Base-by-base conservation (phyloP, 2,113 vertebrate genomes). In the Bujurquina vittata region DNA sequence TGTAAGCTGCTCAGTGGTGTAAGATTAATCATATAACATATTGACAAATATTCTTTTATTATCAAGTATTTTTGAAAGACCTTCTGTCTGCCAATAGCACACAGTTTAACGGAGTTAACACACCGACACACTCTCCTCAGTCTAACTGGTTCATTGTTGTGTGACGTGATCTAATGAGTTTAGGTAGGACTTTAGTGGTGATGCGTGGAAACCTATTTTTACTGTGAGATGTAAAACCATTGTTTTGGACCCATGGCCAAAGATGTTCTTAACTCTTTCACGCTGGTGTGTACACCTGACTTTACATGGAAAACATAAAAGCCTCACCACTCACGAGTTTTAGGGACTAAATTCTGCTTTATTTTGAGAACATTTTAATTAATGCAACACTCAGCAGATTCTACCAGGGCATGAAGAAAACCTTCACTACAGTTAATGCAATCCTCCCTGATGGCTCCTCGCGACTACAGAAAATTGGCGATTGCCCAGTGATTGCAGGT, bases 401-500 rank as follows among this genome's bases (percentile, higher is more conserved):
- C 35, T 1, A 0, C 62, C 1, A 43, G 62, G 4, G 14, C 23
- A 67, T 0, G 0, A 15, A 26, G 63, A 67, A 18, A 46, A 49
- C 15, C 22, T 49, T 49, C 29, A 67, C 22, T 46, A 26, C 43
- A 67, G 0, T 18, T 4, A 67, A 6, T 67, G 22, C 63, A 49
- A 18, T 29, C 15, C 14, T 49, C 29, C 40, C 22, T 0, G 1
- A 60, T 5, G 26, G 56, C 57, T 7, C 37, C 23, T 9, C 43
- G n/a, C 23, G 17, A 3, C 62, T 46, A 0, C 23, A 22, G 26
- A 22, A 67, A 67, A 43, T 23, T 7, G 23, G 37, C 26, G 43
- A 37, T 18, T 52, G 17, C 15, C 6, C 5, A 20, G 17, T 20
- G 49, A 52, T 20, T 20, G 40, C 2, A 4, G 2, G 1, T 1